Conservation (phyloP, 2,113 vertebrate species). For the Myrmecobius fasciatus region DNA sequence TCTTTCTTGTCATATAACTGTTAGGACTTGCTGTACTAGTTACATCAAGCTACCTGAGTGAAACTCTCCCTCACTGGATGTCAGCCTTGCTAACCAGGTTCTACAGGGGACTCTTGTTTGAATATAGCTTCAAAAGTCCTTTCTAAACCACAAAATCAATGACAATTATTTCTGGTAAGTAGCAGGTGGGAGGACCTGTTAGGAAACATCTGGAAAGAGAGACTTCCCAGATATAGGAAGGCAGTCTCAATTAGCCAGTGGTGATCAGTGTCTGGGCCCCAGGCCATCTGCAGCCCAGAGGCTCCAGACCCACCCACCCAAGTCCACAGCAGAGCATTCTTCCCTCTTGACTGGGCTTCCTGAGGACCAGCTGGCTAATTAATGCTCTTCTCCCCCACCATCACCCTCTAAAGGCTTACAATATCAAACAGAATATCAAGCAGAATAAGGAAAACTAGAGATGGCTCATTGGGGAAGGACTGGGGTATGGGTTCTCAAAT, state of each 20-base stretch:
- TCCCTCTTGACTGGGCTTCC: not conserved
- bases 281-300: not conserved
- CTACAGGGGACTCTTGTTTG: not conserved
- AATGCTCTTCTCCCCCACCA: not conserved
- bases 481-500: not conserved
- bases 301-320: not conserved
- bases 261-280: slow-evolving; percentile 37
- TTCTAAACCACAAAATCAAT: not conserved
- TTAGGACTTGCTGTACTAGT: not conserved
- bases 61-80: not conserved
- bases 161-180: not conserved
- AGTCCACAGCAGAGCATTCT: not conserved
- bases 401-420: not conserved
- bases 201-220: slow-evolving; percentile 43
- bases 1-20: not conserved
- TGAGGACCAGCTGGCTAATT: not conserved
- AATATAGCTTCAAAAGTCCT: not conserved
- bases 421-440: not conserved
- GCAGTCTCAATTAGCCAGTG: not conserved
- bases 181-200: slow-evolving; percentile 58
- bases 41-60: not conserved
- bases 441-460: not conserved
- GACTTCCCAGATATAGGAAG: slow-evolving; percentile 32
- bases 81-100: not conserved
- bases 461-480: slow-evolving; percentile 1